These are phyloP conservation scores for Drosophila sproati DNA, from an alignment of 1,140 invertebrate species.

Conservation along the genomic window DNA sequence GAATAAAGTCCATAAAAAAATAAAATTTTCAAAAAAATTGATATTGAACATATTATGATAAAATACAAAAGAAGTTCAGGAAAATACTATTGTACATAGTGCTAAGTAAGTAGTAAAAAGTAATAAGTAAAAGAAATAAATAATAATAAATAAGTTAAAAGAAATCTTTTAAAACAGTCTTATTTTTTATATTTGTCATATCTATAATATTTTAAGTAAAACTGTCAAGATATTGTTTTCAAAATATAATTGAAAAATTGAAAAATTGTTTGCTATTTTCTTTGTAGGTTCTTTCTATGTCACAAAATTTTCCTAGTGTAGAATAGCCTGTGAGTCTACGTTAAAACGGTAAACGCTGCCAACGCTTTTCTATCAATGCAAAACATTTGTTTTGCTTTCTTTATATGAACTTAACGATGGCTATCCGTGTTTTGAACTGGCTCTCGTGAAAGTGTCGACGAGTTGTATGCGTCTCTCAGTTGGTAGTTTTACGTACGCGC, in stretches of 20 bases:
- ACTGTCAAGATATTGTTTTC: too few relatives aligned
- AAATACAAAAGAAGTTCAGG: neutral
- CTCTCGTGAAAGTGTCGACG: conserved; percentile 19
- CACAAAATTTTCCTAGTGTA: neutral
- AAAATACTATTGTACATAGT: too few relatives aligned
- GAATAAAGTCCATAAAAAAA: neutral
- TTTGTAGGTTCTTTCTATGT: neutral
- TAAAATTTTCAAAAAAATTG: neutral
- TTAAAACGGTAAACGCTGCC: conserved; percentile 10
- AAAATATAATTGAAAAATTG: too few relatives aligned
- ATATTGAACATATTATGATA: neutral
- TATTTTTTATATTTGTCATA: too few relatives aligned
- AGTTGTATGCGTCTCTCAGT: neutral
- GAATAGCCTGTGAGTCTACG: neutral
- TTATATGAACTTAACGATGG: conserved; percentile 50
- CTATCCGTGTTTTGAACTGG: neutral
- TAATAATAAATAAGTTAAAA: too few relatives aligned
- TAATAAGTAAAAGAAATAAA: too few relatives aligned
- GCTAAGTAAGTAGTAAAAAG: too few relatives aligned
- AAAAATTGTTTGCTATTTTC: too few relatives aligned
- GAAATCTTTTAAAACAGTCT: too few relatives aligned
- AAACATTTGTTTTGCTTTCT: conserved; percentile 41
- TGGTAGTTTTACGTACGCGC: conserved; percentile 40
- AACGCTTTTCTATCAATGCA: conserved; percentile 30
- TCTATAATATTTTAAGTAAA: too few relatives aligned